These are phyloP conservation scores for Sylvilagus bachmani DNA, from an alignment of 2,113 vertebrate genomes.

Conservation along the genomic window DNA sequence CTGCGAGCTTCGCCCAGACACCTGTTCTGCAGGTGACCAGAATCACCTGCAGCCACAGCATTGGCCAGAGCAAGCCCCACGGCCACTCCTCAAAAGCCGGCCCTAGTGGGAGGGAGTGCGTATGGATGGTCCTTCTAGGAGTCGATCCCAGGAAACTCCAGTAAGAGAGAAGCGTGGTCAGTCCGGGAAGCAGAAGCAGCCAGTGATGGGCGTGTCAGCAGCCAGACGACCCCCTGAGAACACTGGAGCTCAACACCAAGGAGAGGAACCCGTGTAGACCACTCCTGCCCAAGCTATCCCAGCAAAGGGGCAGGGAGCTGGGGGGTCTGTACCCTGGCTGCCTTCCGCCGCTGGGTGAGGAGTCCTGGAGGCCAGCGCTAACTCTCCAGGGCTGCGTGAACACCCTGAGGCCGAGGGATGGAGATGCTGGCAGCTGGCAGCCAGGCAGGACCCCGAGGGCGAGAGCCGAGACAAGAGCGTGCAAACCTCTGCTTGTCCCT, in stretches of 20 bases:
- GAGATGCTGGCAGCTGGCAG: neutral
- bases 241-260: neutral
- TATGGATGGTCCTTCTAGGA: neutral
- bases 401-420: neutral
- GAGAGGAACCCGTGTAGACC: neutral
- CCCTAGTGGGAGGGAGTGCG: neutral
- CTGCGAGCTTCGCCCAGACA: neutral
- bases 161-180: neutral
- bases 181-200: neutral
- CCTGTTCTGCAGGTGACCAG: no score
- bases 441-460: no score
- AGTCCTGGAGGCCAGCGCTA: neutral
- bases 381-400: neutral
- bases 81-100: neutral
- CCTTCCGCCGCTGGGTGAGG: neutral
- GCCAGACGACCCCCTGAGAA: neutral
- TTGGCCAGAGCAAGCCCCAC: neutral
- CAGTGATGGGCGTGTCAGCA: neutral
- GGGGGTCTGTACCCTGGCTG: neutral
- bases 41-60: neutral
- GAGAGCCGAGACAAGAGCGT: neutral
- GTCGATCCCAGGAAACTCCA: neutral
- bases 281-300: neutral
- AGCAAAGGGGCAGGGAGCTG: no score
- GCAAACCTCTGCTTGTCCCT: no score